phyloP scores from a whole-genome alignment of 2,888 invertebrate genomes.

The Alentia gelatinosa region DNA sequence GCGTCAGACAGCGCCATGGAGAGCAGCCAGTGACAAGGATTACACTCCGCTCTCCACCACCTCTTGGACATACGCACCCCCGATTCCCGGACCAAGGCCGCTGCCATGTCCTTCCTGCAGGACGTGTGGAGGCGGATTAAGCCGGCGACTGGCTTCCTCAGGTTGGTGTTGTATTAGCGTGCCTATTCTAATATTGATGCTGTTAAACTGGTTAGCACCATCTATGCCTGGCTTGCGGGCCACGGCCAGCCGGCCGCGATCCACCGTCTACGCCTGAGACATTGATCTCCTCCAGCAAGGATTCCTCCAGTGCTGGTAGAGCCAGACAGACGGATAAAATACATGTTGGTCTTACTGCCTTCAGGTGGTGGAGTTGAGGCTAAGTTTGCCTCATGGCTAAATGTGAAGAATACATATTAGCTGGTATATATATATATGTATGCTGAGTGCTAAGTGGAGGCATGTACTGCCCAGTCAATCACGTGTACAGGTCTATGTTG shows the following conservation, averaged over 20 bases:
- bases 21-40: background rate
- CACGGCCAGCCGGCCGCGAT: background rate
- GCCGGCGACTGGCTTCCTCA: constrained; percentile 36
- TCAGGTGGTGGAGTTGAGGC: too few relatives aligned
- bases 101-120: constrained; percentile 37
- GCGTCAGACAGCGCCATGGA: background rate
- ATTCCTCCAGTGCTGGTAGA: background rate
- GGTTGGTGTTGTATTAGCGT: constrained; percentile 34
- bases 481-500: too few relatives aligned
- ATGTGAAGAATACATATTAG: too few relatives aligned
- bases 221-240: background rate
- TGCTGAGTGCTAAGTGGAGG: too few relatives aligned
- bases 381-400: too few relatives aligned
- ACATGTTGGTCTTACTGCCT: background rate
- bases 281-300: background rate
- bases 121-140: constrained; percentile 25
- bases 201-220: background rate
- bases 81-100: background rate
- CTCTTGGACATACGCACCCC: background rate
- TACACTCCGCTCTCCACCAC: background rate
- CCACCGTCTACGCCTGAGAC: background rate
- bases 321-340: background rate
- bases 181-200: constrained; percentile 4
- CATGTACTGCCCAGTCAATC: too few relatives aligned
- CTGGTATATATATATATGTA: too few relatives aligned